These are phyloP conservation scores for Pseudomyrmex flavicornis DNA, from an alignment of 1,140 invertebrate genomes.

Conservation along the genomic window DNA sequence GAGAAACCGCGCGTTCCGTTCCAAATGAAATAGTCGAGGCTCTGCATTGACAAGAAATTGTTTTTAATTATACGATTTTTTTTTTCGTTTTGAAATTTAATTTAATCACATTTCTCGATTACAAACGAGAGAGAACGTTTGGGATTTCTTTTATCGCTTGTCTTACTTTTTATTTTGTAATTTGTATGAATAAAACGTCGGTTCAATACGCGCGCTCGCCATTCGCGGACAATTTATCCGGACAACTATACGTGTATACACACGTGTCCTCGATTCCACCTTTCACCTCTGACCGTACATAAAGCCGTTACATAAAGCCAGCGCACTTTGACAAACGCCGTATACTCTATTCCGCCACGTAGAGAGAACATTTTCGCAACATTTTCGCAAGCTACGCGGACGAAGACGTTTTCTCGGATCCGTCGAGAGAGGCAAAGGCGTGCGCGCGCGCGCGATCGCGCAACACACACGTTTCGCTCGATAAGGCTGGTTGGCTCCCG, in stretches of 20 bases:
- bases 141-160: too few relatives aligned
- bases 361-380: constrained; percentile 52
- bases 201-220: not conserved
- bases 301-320: constrained; percentile 47
- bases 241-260: not conserved
- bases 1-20: too few relatives aligned
- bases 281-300: constrained; percentile 59
- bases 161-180: not conserved
- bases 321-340: constrained; percentile 43
- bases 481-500: constrained; percentile 59
- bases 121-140: too few relatives aligned
- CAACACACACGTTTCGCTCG: constrained; percentile 53
- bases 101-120: too few relatives aligned
- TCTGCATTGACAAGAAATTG: too few relatives aligned
- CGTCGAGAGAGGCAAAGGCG: constrained; percentile 38
- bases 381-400: constrained; percentile 47
- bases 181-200: not conserved
- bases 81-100: too few relatives aligned
- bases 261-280: constrained; percentile 34
- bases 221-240: not conserved
- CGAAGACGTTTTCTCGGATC: constrained; percentile 18
- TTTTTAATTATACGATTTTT: too few relatives aligned
- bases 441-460: not conserved
- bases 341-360: constrained; percentile 34
- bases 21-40: too few relatives aligned